Base-by-base conservation (phyloP, 1,140 invertebrate species). In the Coptotermes formosanus region DNA sequence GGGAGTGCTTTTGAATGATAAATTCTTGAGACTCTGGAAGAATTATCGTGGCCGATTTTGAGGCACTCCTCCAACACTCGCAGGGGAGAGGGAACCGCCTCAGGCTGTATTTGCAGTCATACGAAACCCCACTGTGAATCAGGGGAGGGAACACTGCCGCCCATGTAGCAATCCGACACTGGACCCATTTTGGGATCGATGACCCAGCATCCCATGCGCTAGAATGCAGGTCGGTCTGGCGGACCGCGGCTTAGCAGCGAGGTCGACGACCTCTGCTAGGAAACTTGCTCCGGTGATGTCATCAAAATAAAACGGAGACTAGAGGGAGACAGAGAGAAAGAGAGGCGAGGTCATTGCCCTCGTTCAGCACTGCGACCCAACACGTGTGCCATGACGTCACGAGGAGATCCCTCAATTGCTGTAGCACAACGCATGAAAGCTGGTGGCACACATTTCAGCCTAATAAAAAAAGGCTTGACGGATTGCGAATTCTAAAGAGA, bases 261-360 rank as follows among this genome's bases (percentile, higher is more conserved):
- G 64, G 64, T 75, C 64, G 64, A 75, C 64, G 64, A 75, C 64
- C 64, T 75, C 64, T 75, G 64, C 64, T 30, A 3, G 64, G 64
- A 75, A 75, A 75, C 25, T 75, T 75, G 64, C 64, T 75, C 64
- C 64, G 64, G 64, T 75, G 64, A 75, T 75, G 64, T 75, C 64
- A 75, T 75, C 64, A 75, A 30, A 75, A 75, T 75, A 75, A 75
- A 75, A 30, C 64, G 64, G 64, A 25, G 25, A 16, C 52, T 19
- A 55, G 52, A 55, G 52, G 52, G 52, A 75, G 64, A 75, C 25
- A 75, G 64, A 75, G 59, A 64, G 64, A 75, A 30, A 16, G 64
- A 25, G 64, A 75, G 64, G 64, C 64, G 64, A 75, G 64, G 64
- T 75, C 64, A 30, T 75, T 75, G 64, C 64, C 64, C 64, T 75